Evolutionary conservation across 1,140 invertebrate species (phyloP).

Genomic region (Caenorhabditis remanei): DNA sequence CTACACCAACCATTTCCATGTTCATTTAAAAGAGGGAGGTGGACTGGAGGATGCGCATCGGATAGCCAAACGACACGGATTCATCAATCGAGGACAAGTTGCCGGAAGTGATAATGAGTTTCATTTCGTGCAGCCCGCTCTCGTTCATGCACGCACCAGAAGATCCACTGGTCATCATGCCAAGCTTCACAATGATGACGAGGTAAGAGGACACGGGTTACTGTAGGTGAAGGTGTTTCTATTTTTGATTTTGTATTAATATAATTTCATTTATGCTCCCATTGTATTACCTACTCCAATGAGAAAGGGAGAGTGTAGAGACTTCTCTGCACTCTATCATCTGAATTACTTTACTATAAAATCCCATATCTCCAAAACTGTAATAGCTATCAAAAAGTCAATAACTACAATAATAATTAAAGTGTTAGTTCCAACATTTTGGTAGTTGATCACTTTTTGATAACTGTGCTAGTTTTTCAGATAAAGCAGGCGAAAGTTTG

Average conservation of each 20-base stretch:
- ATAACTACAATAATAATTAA: no score
- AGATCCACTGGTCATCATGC: slow-evolving; percentile 76
- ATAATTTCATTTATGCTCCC: not conserved
- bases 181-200: slow-evolving; percentile 74
- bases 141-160: slow-evolving; percentile 76
- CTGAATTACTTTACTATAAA: no score
- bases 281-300: no score
- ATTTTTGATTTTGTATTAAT: not conserved
- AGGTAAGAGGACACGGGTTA: slow-evolving; percentile 61
- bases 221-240: not conserved
- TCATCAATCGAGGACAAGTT: slow-evolving; percentile 77
- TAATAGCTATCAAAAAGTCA: no score
- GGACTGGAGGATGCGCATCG: slow-evolving; percentile 75
- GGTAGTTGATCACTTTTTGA: no score
- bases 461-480: no score
- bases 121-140: slow-evolving; percentile 77
- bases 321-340: no score
- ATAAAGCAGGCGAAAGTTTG: no score
- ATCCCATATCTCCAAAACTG: no score
- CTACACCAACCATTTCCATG: slow-evolving; percentile 78
- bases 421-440: no score
- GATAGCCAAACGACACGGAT: slow-evolving; percentile 77
- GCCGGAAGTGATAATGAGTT: slow-evolving; percentile 76
- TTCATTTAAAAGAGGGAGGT: slow-evolving; percentile 72
- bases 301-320: no score